These are phyloP conservation scores for Rhynchophorus ferrugineus DNA, from an alignment of 1,140 invertebrate species.

Conservation along the genomic window DNA sequence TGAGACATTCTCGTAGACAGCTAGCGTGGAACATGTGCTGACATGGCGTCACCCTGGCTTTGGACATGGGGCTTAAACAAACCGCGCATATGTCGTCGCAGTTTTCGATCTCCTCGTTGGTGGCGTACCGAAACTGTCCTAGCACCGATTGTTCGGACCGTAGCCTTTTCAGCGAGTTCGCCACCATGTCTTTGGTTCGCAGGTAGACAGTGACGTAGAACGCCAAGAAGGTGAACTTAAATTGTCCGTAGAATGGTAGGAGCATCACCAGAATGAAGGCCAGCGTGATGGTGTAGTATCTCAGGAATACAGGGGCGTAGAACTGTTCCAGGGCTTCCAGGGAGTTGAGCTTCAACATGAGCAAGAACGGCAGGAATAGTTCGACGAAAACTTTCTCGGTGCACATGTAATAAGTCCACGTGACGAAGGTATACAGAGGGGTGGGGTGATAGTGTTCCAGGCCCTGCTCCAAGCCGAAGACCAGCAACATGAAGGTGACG, in stretches of 20 bases:
- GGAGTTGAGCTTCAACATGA: slow-evolving; percentile 49
- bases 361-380: slow-evolving; percentile 50
- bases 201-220: slow-evolving; percentile 62
- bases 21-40: slow-evolving; percentile 70
- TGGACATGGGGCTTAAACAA: slow-evolving; percentile 59
- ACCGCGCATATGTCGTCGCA: slow-evolving; percentile 71
- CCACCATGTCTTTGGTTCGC: slow-evolving; percentile 53
- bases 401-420: slow-evolving; percentile 62
- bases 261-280: slow-evolving; percentile 48
- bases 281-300: slow-evolving; percentile 47
- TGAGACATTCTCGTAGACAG: slow-evolving; percentile 62
- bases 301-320: slow-evolving; percentile 57
- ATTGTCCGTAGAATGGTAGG: slow-evolving; percentile 48
- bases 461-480: slow-evolving; percentile 67
- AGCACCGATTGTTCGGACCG: slow-evolving; percentile 52
- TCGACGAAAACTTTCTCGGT: slow-evolving; percentile 66
- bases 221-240: slow-evolving; percentile 50
- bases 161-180: slow-evolving; percentile 48
- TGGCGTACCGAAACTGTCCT: slow-evolving; percentile 56
- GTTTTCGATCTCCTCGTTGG: slow-evolving; percentile 53
- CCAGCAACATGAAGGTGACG: slow-evolving; percentile 66
- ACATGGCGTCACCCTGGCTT: slow-evolving; percentile 64
- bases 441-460: slow-evolving; percentile 66
- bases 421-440: slow-evolving; percentile 53
- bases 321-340: slow-evolving; percentile 60